These are phyloP conservation scores for Drosophila triauraria DNA, from an alignment of 1,140 invertebrate genomes.

Conservation along the genomic window DNA sequence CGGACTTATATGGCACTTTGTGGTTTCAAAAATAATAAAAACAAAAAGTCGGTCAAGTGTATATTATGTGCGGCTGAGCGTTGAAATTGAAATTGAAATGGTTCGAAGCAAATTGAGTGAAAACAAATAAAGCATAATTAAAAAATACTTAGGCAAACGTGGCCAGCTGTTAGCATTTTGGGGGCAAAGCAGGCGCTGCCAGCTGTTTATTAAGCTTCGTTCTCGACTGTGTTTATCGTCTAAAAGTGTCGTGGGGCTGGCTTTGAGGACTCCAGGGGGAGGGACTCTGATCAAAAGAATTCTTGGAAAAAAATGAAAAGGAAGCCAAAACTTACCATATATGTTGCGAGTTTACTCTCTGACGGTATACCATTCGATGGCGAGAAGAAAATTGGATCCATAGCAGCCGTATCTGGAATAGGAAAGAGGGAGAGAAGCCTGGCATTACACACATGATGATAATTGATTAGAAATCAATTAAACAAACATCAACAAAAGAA, in stretches of 20 bases:
- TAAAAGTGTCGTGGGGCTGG: neutral
- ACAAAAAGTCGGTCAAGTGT: constrained; percentile 67
- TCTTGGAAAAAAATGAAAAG: neutral
- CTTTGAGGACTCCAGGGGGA: neutral
- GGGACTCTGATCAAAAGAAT: neutral
- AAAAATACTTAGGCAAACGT: constrained; percentile 40
- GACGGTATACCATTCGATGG: constrained; percentile 91
- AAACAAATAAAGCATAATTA: constrained; percentile 78
- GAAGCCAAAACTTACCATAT: constrained; percentile 88
- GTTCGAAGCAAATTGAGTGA: constrained; percentile 71
- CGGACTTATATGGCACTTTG: constrained; percentile 48
- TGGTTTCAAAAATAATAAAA: constrained; percentile 41
- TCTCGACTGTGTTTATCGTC: constrained; percentile 17
- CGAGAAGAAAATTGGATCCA: constrained; percentile 87
- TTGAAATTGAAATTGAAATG: constrained; percentile 76
- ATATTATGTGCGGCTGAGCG: constrained; percentile 45
- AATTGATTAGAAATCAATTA: constrained; percentile 80
- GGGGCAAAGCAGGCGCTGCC: constrained; percentile 4
- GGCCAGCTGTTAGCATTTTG: constrained; percentile 54
- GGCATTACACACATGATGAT: constrained; percentile 33
- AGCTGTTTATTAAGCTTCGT: constrained; percentile 22
- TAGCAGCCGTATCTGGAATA: constrained; percentile 84
- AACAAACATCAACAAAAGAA: constrained; percentile 67
- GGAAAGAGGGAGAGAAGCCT: constrained; percentile 2
- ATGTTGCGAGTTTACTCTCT: constrained; percentile 93